Conservation (phyloP, 2,888 invertebrate species). For the Euclidia mi region DNA sequence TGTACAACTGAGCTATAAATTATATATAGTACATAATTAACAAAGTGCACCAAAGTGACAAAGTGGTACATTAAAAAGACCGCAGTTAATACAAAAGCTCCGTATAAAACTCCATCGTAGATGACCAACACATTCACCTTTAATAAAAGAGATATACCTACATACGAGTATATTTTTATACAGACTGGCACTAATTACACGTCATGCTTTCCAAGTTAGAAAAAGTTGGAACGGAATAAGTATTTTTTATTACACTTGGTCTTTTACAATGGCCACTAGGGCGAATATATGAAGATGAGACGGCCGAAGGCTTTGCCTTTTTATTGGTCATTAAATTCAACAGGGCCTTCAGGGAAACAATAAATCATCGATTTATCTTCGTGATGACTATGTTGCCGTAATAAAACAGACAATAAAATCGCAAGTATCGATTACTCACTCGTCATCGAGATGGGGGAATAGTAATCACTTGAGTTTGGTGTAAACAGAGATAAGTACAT, state of each 20-base stretch:
- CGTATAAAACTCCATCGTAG: constrained; percentile 25
- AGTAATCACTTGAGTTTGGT: constrained; percentile 37
- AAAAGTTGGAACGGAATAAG: constrained; percentile 42
- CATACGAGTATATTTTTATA: constrained; percentile 38
- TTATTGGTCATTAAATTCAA: constrained; percentile 70
- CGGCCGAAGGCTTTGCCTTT: constrained; percentile 54
- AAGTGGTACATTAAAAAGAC: too few relatives aligned
- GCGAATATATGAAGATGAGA: constrained; percentile 38
- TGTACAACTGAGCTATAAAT: too few relatives aligned
- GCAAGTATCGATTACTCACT: constrained; percentile 54
- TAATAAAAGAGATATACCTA: constrained; percentile 30
- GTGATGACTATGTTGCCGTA: constrained; percentile 57
- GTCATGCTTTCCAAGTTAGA: constrained; percentile 16
- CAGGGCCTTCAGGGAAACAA: constrained; percentile 62
- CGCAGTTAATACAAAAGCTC: not conserved
- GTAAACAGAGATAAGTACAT: not conserved
- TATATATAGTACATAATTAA: too few relatives aligned
- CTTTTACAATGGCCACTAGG: constrained; percentile 53
- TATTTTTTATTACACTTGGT: constrained; percentile 55
- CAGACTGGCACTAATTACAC: constrained; percentile 35
- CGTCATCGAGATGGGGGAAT: constrained; percentile 36
- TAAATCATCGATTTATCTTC: constrained; percentile 69
- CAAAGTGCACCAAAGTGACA: too few relatives aligned
- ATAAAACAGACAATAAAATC: constrained; percentile 63
- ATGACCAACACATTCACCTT: constrained; percentile 19